phyloP scores from a whole-genome alignment of 2,113 vertebrate species.

The Perccottus glenii region DNA sequence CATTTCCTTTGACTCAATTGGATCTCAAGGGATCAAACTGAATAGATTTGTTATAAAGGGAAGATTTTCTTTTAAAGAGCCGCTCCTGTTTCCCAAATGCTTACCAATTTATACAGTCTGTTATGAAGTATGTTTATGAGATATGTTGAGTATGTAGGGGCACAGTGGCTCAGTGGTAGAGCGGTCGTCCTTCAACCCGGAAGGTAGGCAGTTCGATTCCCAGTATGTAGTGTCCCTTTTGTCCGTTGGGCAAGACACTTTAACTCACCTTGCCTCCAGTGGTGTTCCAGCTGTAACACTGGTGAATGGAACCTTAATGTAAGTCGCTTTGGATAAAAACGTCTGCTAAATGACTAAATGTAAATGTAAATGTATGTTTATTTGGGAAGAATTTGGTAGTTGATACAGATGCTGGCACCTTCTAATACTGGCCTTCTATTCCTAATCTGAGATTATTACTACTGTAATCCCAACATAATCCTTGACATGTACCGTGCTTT shows the following conservation, averaged over 20 bases:
- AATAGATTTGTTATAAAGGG: conserved; percentile 41
- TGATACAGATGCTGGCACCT: conserved; percentile 38
- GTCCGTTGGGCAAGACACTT: no score
- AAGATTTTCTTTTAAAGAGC: conserved; percentile 27
- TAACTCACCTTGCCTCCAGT: no score
- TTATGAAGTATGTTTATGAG: not conserved
- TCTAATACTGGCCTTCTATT: conserved; percentile 50
- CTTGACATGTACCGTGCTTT: conserved; percentile 57
- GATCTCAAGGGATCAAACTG: conserved; percentile 39
- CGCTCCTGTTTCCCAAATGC: conserved; percentile 7
- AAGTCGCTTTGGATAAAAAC: no score
- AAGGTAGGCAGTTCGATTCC: no score
- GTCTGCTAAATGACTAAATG: no score
- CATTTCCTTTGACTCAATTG: conserved; percentile 51
- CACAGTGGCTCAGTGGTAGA: no score
- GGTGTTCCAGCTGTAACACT: no score
- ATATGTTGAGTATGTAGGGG: conserved; percentile 22
- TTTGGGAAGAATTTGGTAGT: conserved; percentile 21
- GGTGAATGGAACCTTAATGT: no score
- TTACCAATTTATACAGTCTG: conserved; percentile 7
- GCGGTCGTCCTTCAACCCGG: no score
- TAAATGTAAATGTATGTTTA: no score
- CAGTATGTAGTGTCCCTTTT: no score
- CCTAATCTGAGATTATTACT: conserved; percentile 73
- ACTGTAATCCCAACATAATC: conserved; percentile 71